Base-by-base conservation (phyloP, 2,888 invertebrate species). In the Cephus nigrinus region DNA sequence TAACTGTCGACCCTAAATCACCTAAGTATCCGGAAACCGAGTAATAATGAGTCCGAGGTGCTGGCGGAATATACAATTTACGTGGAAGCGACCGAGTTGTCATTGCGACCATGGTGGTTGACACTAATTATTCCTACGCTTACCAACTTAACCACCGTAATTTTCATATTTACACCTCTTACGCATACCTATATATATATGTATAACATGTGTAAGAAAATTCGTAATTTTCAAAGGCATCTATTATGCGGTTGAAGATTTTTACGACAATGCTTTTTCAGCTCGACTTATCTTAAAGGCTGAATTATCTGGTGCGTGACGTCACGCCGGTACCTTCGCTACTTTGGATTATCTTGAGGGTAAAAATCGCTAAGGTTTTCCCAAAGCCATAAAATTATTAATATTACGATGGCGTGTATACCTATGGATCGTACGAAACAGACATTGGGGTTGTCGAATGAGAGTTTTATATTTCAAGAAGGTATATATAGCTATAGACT, bases 381-480 rank as follows among this genome's bases (percentile, higher is more conserved):
- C 15, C 30, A 81, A 83, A 83, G 78, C 81, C 81, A 75, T 83
- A 80, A 84, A 84, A 83, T 81, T 80, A 81, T 79, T 77, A 78
- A 80, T 73, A 74, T 80, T 80, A 80, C 80, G 76, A 79, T 78
- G 77, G 78, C 73, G 78, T 75, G 30, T 30, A 15, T 69, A 35
- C 12, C 35, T 35, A 5, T 30, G 30, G 3, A 74, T 83, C 79
- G 76, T 81, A 80, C 79, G 80, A 81, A 76, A 75, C 68, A 69
- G 80, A 77, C 76, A 75, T 79, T 75, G 78, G 76, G 80, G 71
- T 81, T 79, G 69, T 30, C 5, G n/a, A 15, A 69, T 11, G 5
- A 30, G 69, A 30, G 15, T 5, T 69, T 69, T 30, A 69, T 69
- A 32, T 69, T 69, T 69, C n/a, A 32, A 3, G 69, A 32, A 1